Evolutionary conservation across 2,113 vertebrate genomes (phyloP), one percentile per base, ranked within the genome.

Genomic region (Eulemur macaco): DNA sequence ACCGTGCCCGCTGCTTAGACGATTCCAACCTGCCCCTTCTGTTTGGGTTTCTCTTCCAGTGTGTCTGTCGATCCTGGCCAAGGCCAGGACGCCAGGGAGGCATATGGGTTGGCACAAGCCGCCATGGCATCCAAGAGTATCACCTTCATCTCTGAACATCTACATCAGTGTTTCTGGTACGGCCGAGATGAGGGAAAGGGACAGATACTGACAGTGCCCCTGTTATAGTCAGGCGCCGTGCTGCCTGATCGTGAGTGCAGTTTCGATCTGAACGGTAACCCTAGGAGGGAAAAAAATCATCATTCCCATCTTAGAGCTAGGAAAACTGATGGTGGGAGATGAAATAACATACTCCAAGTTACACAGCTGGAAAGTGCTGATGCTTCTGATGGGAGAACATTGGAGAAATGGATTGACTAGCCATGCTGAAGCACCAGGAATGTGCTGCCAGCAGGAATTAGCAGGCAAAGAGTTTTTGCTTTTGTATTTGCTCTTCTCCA

Each of bases 41-140:
- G 58, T 50, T 31, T 63, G 31, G 34, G 47, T 69, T 63, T 81
- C 91, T 87, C 74, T 81, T n/a, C 54, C 77, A 31, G 1, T 0
- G 14, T 39, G 21, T 81, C 78, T 76, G 34, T 45, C 37, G 42
- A 31, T 2, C 42, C n/a, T 17, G 66, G 25, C 81, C 86, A 71
- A 71, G 87, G 58, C 52, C 60, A 63, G 80, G 60, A 88, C n/a
- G 54, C 63, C 69, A 68, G 37, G 56, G 78, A 52, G 13, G 39
- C 8, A 5, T 3, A 0, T 0, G 11, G 52, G 56, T 11, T 94
- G n/a, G 63, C 56, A 23, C 4, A 77, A 37, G 2, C 93, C 87
- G 1, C 92, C 89, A 92, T 12, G 17, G 94, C 91, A 58, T 80
- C 90, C 82, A 96, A 94, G 94, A 98, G 94, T 66, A 85, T 11